phyloP scores from a whole-genome alignment of 2,113 vertebrate species.

The Silurus glanis region DNA sequence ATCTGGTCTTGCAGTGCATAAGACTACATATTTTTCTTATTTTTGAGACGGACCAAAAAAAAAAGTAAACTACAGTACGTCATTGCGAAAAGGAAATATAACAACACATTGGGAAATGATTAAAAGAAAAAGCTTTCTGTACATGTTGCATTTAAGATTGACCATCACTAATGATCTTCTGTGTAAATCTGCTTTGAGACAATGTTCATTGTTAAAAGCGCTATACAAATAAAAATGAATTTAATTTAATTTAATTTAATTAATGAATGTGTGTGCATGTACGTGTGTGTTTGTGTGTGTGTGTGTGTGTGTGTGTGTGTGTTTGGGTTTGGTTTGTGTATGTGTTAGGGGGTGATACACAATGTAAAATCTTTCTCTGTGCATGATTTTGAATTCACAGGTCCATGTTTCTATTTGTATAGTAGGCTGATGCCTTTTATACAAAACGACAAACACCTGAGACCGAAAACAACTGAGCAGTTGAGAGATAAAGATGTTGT shows the following conservation, averaged over 20 bases:
- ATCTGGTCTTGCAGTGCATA: not conserved
- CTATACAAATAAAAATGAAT: too few species aligned
- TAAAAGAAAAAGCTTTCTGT: not conserved
- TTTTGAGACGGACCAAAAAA: not conserved
- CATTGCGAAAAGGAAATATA: not conserved
- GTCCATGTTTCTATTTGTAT: not conserved
- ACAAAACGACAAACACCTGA: not conserved
- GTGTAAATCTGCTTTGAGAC: too few species aligned
- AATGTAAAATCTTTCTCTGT: too few species aligned
- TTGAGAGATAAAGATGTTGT: not conserved
- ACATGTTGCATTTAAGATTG: too few species aligned
- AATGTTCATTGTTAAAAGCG: too few species aligned
- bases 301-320: too few species aligned
- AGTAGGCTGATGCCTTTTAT: not conserved
- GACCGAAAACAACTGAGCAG: not conserved
- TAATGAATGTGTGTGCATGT: too few species aligned
- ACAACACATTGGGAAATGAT: not conserved
- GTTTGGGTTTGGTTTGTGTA: too few species aligned
- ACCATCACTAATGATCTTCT: too few species aligned
- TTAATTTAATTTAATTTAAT: too few species aligned
- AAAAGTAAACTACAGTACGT: not conserved
- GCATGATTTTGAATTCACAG: not conserved
- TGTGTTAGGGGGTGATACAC: too few species aligned
- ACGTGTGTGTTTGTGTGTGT: too few species aligned
- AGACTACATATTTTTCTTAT: not conserved